phyloP scores from a whole-genome alignment of 1,140 invertebrate genomes.

The Tribolium madens region DNA sequence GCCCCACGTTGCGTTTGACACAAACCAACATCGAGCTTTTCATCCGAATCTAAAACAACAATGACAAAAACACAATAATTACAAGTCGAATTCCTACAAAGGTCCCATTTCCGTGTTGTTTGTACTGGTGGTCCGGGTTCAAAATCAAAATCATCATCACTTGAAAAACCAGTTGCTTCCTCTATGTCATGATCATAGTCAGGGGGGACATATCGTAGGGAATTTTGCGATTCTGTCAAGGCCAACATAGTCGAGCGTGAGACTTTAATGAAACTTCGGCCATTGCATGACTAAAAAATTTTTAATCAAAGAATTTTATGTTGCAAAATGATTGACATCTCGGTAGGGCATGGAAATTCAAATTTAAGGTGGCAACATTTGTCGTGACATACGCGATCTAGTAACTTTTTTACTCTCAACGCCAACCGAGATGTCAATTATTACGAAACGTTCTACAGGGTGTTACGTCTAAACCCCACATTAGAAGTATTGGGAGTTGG shows the following conservation, averaged over 20 bases:
- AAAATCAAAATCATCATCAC: constrained; percentile 61
- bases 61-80: constrained; percentile 31
- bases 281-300: constrained; percentile 70
- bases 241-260: constrained; percentile 66
- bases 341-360: too few relatives aligned
- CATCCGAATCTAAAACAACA: constrained; percentile 59
- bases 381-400: too few relatives aligned
- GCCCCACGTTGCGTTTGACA: constrained; percentile 65
- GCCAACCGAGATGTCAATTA: too few relatives aligned
- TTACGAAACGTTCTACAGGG: too few relatives aligned
- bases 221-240: constrained; percentile 53
- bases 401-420: too few relatives aligned
- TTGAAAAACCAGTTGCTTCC: constrained; percentile 62
- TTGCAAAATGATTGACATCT: too few relatives aligned
- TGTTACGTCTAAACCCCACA: too few relatives aligned
- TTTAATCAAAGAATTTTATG: too few relatives aligned
- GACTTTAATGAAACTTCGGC: constrained; percentile 69
- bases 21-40: constrained; percentile 63
- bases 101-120: constrained; percentile 56
- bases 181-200: constrained; percentile 57
- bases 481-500: too few relatives aligned
- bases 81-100: constrained; percentile 54
- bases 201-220: constrained; percentile 44
- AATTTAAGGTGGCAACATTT: too few relatives aligned
- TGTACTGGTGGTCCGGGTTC: constrained; percentile 60